Conservation (phyloP, 2,797 vertebrate species). For the Malurus splendens region DNA sequence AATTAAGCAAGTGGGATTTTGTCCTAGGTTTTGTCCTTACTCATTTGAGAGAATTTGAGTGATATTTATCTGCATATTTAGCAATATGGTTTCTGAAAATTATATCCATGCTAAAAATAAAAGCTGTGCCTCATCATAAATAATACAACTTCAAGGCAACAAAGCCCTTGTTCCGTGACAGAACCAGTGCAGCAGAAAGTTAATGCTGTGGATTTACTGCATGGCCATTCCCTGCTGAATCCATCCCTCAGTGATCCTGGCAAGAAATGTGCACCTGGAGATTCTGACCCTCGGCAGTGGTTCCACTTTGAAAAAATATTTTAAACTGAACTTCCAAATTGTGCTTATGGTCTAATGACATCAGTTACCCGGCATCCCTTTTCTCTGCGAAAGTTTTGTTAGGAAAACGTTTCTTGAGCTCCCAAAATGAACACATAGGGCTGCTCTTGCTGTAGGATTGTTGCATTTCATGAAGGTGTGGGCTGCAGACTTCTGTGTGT, state of each 20-base stretch:
- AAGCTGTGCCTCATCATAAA: background rate
- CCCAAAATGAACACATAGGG: background rate
- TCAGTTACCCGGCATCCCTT: background rate
- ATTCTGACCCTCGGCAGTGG: background rate
- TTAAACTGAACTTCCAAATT: background rate
- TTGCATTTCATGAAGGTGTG: background rate
- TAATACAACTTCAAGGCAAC: background rate
- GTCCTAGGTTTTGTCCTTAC: background rate
- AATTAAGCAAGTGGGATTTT: background rate
- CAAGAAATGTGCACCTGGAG: background rate
- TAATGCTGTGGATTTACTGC: fast-evolving
- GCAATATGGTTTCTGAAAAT: background rate
- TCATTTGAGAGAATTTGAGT: background rate
- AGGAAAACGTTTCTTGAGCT: background rate
- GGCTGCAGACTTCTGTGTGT: background rate
- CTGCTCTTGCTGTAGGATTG: background rate
- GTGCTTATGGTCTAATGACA: background rate
- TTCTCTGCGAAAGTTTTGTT: background rate
- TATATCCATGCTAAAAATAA: background rate
- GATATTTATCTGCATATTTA: background rate
- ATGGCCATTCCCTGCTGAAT: background rate
- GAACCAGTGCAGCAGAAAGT: background rate
- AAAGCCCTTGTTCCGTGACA: background rate
- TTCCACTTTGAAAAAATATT: background rate
- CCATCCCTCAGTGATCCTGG: background rate